Conservation (phyloP, 2,888 invertebrate species). For the Sclerodermus sp. region DNA sequence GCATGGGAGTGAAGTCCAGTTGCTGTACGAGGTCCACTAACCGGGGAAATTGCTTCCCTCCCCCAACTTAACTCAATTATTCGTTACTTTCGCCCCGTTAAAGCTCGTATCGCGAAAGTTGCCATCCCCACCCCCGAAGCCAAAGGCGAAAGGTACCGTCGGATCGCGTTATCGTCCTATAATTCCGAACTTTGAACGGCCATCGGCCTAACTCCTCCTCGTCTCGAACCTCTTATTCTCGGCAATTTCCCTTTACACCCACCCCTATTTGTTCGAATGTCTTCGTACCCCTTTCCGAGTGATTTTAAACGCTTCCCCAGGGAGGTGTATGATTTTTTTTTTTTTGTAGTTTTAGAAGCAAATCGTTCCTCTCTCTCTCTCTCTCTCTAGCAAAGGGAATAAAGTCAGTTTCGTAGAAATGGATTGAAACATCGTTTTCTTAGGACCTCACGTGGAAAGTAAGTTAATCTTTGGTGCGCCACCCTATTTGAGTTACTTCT, state of each 20-base stretch:
- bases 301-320: too few species aligned
- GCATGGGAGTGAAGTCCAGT: constrained; percentile 1
- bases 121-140: constrained; percentile 6
- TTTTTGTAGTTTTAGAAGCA: too few species aligned
- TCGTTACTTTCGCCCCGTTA: constrained; percentile 24
- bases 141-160: constrained; percentile 1
- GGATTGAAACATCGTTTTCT: too few species aligned
- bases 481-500: too few species aligned
- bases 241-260: background rate
- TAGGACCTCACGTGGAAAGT: too few species aligned
- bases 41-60: constrained; percentile 19
- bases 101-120: constrained; percentile 22
- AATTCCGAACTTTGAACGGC: constrained; percentile 12
- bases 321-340: too few species aligned
- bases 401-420: too few species aligned
- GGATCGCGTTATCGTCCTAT: constrained; percentile 17
- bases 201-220: background rate
- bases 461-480: too few species aligned
- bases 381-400: too few species aligned
- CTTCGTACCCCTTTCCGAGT: too few species aligned
- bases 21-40: constrained; percentile 16
- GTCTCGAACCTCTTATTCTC: background rate
- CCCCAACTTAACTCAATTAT: constrained; percentile 23
- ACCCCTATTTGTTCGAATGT: too few species aligned
- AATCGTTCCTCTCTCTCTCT: too few species aligned